These are phyloP conservation scores for Mesoligia furuncula DNA, from an alignment of 2,888 invertebrate species.

Conservation along the genomic window DNA sequence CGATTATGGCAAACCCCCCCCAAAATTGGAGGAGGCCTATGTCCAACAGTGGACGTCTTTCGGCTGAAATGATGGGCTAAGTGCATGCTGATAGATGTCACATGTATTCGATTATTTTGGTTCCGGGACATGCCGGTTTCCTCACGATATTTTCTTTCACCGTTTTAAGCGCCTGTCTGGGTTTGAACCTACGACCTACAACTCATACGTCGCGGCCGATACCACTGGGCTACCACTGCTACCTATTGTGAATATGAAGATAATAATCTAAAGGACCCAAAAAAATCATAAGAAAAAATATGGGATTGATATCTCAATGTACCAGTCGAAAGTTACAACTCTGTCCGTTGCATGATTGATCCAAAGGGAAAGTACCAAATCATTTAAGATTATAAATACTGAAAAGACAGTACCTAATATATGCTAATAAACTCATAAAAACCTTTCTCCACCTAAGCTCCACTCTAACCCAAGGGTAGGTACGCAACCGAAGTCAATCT, in stretches of 20 bases:
- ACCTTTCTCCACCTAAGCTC: neutral
- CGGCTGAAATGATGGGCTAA: no score
- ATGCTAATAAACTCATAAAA: constrained; percentile 6
- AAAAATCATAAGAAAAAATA: no score
- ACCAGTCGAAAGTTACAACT: neutral
- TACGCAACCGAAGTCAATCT: constrained; percentile 38
- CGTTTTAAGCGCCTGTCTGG: neutral
- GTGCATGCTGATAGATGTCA: neutral
- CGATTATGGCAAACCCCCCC: no score
- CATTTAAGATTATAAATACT: neutral
- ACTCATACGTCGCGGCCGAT: neutral
- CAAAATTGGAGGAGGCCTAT: no score
- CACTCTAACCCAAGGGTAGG: constrained; percentile 15
- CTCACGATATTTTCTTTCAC: neutral
- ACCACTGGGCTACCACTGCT: no score
- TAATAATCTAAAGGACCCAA: neutral
- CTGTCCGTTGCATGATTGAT: neutral
- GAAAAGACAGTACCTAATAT: neutral
- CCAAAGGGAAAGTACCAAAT: neutral
- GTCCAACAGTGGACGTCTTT: no score
- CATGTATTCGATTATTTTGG: neutral
- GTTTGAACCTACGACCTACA: neutral
- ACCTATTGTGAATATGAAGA: neutral
- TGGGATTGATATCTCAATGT: neutral
- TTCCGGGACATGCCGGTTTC: neutral